Base-by-base conservation (phyloP, 1,140 invertebrate species). In the Diorhabda sublineata region DNA sequence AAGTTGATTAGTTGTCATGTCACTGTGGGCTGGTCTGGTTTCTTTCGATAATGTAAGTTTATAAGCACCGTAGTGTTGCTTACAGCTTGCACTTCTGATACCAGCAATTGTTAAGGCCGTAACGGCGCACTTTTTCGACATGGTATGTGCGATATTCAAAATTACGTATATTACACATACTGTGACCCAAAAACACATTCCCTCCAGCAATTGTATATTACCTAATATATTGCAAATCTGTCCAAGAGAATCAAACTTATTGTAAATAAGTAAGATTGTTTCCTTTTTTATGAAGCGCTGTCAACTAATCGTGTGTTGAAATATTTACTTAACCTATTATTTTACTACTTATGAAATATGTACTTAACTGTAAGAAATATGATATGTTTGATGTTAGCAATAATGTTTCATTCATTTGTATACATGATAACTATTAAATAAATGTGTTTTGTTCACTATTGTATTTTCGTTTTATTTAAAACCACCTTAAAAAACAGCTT, bases 361-460 rank as follows among this genome's bases (percentile, higher is more conserved):
- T 81, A 81, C 78, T 79, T 81, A 79, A 78, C 74, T 80, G 76
- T 80, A 79, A 79, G 75, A 77, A 77, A 79, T 76, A 80, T 71
- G 80, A 78, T 79, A 79, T 79, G 80, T 81, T 81, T 78, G 80
- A 80, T 81, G 80, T 79, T 81, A 81, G 80, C 78, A 77, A 81
- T 81, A 81, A 79, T 68, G 69, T 72, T 74, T 45, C 74, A 75
- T 76, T 75, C 73, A 75, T 81, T 81, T 81, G 76, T 81, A 81
- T 80, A 81, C 78, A 81, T 77, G 73, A 73, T 79, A 76, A 70
- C 71, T 69, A 70, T 66, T 60, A 71, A 79, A 78, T 80, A 79
- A 79, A 79, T 77, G 78, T 80, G 78, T 78, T 80, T 80, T 80
- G 78, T 79, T 79, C 78, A 77, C 3, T n/a, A 5, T 45, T 64